A percentile compares a stretch with the other conserved stretches of the same genome.
These are phyloP conservation scores for Oriolus oriolus DNA, from an alignment of 2,113 vertebrate species.

Conservation along the genomic window DNA sequence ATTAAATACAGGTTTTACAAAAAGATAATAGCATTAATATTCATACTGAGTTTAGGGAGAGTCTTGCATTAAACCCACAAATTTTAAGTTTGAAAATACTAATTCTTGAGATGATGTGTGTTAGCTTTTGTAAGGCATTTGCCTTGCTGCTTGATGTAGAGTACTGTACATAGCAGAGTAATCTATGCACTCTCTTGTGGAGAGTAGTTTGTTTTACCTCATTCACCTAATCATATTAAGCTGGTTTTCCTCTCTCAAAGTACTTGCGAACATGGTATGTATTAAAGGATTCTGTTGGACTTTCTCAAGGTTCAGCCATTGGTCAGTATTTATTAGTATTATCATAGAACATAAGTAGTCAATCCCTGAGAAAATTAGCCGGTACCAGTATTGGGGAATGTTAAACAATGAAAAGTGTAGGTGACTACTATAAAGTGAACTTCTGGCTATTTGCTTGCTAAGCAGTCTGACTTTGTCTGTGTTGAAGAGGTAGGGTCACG, in stretches of 20 bases:
- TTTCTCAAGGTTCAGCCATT: not conserved
- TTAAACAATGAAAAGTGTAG: not conserved
- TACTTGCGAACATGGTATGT: not conserved
- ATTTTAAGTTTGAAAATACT: not conserved
- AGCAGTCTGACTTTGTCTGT: not conserved
- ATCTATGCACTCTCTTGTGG: not conserved
- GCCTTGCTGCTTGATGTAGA: not conserved
- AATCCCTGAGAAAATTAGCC: not conserved
- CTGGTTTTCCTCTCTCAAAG: not conserved
- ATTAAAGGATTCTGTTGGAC: not conserved
- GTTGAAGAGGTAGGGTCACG: not conserved
- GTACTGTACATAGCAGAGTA: accelerated
- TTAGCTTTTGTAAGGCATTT: not conserved
- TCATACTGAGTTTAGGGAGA: not conserved
- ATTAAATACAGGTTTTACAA: not conserved
- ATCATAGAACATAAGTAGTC: not conserved
- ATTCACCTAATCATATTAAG: not conserved
- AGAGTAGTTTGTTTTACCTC: not conserved
- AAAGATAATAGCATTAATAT: not conserved
- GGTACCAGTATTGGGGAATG: not conserved
- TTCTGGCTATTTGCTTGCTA: not conserved
- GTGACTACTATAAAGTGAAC: not conserved
- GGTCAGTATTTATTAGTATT: not conserved
- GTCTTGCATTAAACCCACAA: not conserved
- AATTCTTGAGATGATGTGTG: not conserved